phyloP scores from a whole-genome alignment of 2,888 invertebrate species.

The Drosophila neotestacea region DNA sequence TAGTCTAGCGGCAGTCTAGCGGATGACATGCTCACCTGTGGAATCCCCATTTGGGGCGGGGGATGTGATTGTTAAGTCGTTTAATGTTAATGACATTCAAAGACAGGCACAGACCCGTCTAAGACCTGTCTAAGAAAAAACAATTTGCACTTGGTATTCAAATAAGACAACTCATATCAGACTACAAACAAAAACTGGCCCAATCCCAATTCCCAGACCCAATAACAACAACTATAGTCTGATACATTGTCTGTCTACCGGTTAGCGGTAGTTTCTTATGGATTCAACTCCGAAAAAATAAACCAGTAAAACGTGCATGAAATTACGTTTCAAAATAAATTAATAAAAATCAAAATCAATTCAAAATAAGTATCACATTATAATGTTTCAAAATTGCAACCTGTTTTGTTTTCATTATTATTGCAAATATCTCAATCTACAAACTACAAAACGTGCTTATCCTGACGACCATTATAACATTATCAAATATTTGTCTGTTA shows the following conservation, averaged over 20 bases:
- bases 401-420: slow-evolving; percentile 27
- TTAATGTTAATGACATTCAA: slow-evolving; percentile 60
- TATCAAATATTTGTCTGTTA: background rate
- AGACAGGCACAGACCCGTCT: slow-evolving; percentile 7
- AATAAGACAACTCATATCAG: slow-evolving; percentile 5
- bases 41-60: slow-evolving; percentile 1
- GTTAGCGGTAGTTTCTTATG: slow-evolving; percentile 28
- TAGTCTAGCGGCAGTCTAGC: slow-evolving; percentile 61
- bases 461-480: slow-evolving; percentile 35
- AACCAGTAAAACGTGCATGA: slow-evolving; percentile 65
- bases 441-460: slow-evolving; percentile 9
- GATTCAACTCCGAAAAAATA: slow-evolving; percentile 6
- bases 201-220: slow-evolving; percentile 19
- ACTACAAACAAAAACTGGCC: slow-evolving; percentile 2
- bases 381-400: slow-evolving; percentile 33
- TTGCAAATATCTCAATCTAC: background rate
- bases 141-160: slow-evolving; percentile 37
- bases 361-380: slow-evolving; percentile 3
- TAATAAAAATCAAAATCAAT: slow-evolving; percentile 8
- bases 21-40: slow-evolving; percentile 49
- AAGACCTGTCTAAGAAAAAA: slow-evolving; percentile 7
- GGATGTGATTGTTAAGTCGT: slow-evolving; percentile 2
- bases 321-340: slow-evolving; percentile 28
- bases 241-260: slow-evolving; percentile 5
- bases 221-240: background rate